A percentile compares a stretch with the other conserved stretches of the same genome.
Conservation (phyloP, 2,888 invertebrate genomes). For the Lissocephala sabroskyi region DNA sequence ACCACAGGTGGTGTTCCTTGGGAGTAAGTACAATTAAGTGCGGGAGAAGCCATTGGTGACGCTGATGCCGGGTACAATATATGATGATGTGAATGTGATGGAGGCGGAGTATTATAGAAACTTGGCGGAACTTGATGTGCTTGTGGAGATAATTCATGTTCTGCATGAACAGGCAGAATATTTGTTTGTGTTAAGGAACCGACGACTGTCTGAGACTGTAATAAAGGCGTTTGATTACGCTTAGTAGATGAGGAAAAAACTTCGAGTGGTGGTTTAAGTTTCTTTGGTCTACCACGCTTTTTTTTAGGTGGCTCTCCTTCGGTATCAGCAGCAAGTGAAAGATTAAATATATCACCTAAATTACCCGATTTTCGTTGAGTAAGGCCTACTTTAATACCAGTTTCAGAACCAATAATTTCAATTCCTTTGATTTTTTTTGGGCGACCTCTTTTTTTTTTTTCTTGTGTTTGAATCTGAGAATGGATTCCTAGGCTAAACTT, state of each 20-base stretch:
- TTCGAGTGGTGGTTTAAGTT: constrained; percentile 76
- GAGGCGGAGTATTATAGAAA: constrained; percentile 48
- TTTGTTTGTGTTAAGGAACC: constrained; percentile 17
- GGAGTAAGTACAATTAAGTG: constrained; percentile 53
- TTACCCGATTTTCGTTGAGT: constrained; percentile 71
- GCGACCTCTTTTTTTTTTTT: constrained; percentile 91
- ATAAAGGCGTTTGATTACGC: constrained; percentile 6
- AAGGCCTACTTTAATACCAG: constrained; percentile 67
- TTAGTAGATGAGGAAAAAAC: too few species aligned
- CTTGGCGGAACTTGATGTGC: constrained; percentile 44
- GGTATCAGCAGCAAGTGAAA: constrained; percentile 67
- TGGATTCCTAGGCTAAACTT: background rate
- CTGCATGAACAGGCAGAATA: constrained; percentile 14
- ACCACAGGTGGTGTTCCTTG: constrained; percentile 45
- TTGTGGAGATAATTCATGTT: constrained; percentile 43
- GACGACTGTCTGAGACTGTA: constrained; percentile 49
- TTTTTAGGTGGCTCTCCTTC: constrained; percentile 81
- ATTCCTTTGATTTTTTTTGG: constrained; percentile 80
- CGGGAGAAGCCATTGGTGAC: constrained; percentile 69
- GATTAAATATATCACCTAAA: constrained; percentile 61
- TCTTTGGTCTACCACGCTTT: constrained; percentile 90
- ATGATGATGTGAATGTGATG: constrained; percentile 42
- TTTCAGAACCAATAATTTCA: constrained; percentile 76
- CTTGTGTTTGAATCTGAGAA: constrained; percentile 72
- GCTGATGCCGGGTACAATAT: constrained; percentile 51